Conservation (phyloP, 2,113 vertebrate species). For the Podiceps cristatus region DNA sequence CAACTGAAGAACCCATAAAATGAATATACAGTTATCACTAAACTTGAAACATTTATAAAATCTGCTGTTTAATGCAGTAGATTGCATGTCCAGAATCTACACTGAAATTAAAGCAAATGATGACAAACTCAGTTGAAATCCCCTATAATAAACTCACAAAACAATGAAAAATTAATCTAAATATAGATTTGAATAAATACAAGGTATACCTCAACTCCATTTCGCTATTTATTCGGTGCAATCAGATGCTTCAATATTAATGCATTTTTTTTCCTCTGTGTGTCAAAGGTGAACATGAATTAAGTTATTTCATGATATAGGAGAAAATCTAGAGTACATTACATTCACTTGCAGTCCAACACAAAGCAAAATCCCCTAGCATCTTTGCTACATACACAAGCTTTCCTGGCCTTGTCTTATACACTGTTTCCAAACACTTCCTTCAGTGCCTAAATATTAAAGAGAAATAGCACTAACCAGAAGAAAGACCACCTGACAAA, state of each 20-base stretch:
- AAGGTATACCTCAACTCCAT: not conserved
- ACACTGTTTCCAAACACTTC: not conserved
- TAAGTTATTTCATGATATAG: not conserved
- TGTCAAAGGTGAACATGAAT: not conserved
- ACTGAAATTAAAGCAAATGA: not conserved
- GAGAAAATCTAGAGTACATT: not conserved
- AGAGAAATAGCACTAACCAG: not conserved
- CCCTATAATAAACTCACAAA: not conserved
- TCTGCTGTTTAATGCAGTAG: not conserved
- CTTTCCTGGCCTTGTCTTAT: not conserved
- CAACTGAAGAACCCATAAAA: not conserved
- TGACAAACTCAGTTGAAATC: not conserved
- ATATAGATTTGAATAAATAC: not conserved
- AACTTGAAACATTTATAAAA: not conserved
- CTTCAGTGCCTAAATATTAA: not conserved
- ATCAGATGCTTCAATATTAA: not conserved
- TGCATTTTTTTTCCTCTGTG: not conserved
- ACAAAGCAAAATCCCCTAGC: not conserved
- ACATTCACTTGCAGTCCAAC: not conserved
- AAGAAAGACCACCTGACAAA: not conserved
- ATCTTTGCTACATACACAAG: not conserved
- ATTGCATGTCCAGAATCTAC: not conserved
- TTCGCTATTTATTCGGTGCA: not conserved
- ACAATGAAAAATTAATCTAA: not conserved
- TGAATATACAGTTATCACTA: not conserved